Base-by-base conservation (phyloP, 2,888 invertebrate genomes). In the Drosophila cyrtoloma region DNA sequence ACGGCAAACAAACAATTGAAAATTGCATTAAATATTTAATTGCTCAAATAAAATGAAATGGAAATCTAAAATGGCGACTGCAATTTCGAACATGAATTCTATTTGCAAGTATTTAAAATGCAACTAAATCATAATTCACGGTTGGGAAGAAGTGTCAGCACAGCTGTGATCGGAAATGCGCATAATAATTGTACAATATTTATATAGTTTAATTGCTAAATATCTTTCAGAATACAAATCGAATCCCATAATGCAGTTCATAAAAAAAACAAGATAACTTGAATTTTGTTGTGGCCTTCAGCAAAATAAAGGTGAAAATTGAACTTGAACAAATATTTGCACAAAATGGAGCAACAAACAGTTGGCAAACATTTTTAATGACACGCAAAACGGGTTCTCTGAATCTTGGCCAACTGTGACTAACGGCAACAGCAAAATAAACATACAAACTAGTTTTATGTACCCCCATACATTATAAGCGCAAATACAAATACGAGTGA, bases 21-120 rank as follows among this genome's bases (percentile, higher is more conserved):
- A 77, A 74, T 90, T 90, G 89, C 77, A 81, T 86, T 90, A 79
- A 90, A 86, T 86, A 90, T 88, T 88, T 90, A 75, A 86, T 85
- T 90, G 65, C 53, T 53, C 61, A 69, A 85, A 80, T 85, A 82
- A 39, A 57, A 57, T 78, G 63, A 68, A 77, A 77, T 79, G 74
- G 75, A 85, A 90, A 85, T 79, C 71, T 73, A 77, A 76, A 82
- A 58, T 60, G 58, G 35, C 61, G 37, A 56, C 37, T 28, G 44
- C 16, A 77, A 64, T 65, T 74, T 68, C 32, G 60, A 30, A 72
- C 71, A 68, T 37, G 60, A 75, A 86, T 75, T 81, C 82, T 75
- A 84, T 84, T 86, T 84, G 52, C 51, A 44, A 61, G 16, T 50
- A 53, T 35, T 51, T 7, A n/a, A 53, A 22, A 64, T 61, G 47